phyloP scores from a whole-genome alignment of 2,888 invertebrate genomes.

The Drosophila melanocephala region DNA sequence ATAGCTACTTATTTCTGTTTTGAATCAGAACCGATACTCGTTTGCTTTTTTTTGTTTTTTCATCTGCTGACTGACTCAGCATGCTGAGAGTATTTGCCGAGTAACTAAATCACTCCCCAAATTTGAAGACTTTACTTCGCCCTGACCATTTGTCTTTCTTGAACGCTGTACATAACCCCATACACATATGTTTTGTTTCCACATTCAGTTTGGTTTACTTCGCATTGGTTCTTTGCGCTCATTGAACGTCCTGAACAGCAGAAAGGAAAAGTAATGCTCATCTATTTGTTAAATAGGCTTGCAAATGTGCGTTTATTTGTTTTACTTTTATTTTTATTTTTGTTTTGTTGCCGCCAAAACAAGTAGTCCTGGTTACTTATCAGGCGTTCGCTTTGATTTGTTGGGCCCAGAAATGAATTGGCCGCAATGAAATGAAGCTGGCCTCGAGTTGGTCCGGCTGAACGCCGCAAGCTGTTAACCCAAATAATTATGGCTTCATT shows the following conservation, averaged over 20 bases:
- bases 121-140: conserved; percentile 5
- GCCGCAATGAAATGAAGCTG: conserved; percentile 57
- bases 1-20: background rate
- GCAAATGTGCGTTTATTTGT: conserved; percentile 68
- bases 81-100: background rate
- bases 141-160: conserved; percentile 26
- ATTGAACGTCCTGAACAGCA: conserved; percentile 16
- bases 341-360: conserved; percentile 3
- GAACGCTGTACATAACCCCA: conserved; percentile 1
- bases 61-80: background rate
- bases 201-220: conserved; percentile 14
- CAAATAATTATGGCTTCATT: conserved; percentile 81
- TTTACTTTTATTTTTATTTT: background rate
- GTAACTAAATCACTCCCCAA: background rate
- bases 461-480: conserved; percentile 78
- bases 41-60: background rate
- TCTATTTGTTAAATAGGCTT: conserved; percentile 77
- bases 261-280: conserved; percentile 51
- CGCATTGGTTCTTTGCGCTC: conserved; percentile 9
- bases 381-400: conserved; percentile 73
- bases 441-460: conserved; percentile 24
- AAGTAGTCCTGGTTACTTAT: conserved; percentile 51
- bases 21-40: background rate
- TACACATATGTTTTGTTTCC: conserved; percentile 2
- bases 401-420: conserved; percentile 59